Conservation (phyloP, 2,888 invertebrate genomes). For the Branchellion lobata region DNA sequence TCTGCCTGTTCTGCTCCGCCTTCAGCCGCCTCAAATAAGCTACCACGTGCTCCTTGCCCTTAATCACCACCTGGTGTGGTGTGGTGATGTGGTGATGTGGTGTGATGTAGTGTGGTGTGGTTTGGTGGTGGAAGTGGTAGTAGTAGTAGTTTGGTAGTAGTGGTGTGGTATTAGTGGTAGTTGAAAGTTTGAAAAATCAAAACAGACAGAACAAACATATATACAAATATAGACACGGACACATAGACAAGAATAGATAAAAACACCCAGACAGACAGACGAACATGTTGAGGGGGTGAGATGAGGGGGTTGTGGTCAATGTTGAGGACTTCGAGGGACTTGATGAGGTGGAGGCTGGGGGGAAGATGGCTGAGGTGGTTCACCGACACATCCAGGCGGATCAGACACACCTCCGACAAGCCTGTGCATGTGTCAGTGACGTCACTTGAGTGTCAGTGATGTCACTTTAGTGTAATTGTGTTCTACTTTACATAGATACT, state of each 20-base stretch:
- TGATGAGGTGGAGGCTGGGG: constrained; percentile 83
- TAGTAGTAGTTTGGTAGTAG: neutral
- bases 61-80: constrained; percentile 13
- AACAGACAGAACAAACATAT: neutral
- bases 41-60: constrained; percentile 30
- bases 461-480: neutral
- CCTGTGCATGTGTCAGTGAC: neutral
- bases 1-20: neutral
- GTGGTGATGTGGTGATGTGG: neutral
- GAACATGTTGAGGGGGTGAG: constrained; percentile 84
- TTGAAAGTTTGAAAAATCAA: constrained; percentile 3
- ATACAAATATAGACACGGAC: too few relatives aligned
- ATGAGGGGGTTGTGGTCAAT: constrained; percentile 87
- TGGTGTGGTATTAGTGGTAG: neutral
- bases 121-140: too few relatives aligned
- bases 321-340: constrained; percentile 76
- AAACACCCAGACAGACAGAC: too few relatives aligned
- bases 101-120: too few relatives aligned
- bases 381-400: constrained; percentile 82
- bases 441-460: too few relatives aligned
- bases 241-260: too few relatives aligned
- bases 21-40: constrained; percentile 10
- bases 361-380: constrained; percentile 87
- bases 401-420: constrained; percentile 64
- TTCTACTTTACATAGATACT: neutral